phyloP scores from a whole-genome alignment of 92 coral and sea anemone species.

The Zoanthus sociatus region DNA sequence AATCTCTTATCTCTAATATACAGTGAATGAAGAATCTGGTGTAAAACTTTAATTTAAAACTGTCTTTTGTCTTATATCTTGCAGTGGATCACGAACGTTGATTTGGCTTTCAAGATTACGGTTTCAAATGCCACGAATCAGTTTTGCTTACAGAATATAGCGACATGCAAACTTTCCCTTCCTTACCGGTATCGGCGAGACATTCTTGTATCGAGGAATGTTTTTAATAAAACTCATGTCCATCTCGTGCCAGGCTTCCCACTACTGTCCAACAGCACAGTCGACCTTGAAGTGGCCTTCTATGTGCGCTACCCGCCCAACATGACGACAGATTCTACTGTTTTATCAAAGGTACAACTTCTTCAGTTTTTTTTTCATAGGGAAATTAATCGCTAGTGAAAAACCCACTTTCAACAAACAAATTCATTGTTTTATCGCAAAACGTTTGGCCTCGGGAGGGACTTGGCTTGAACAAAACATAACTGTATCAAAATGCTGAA shows the following conservation, averaged over 20 bases:
- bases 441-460: too few species aligned
- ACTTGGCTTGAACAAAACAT: too few species aligned
- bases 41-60: too few species aligned
- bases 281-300: slow-evolving; percentile 22
- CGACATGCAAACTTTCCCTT: slow-evolving; percentile 6
- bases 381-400: not conserved
- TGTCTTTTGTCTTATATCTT: not conserved
- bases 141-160: slow-evolving; percentile 20
- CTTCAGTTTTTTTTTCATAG: not conserved
- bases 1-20: too few species aligned
- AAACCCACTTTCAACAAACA: too few species aligned
- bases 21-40: too few species aligned
- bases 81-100: slow-evolving; percentile 42
- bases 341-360: slow-evolving; percentile 15
- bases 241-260: slow-evolving; percentile 47
- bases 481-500: too few species aligned
- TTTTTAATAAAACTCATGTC: slow-evolving; percentile 18
- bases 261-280: slow-evolving; percentile 6
- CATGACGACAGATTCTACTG: not conserved
- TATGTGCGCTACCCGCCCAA: slow-evolving; percentile 23
- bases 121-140: slow-evolving; percentile 36
- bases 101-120: slow-evolving; percentile 20
- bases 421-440: too few species aligned
- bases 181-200: slow-evolving; percentile 35
- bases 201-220: not conserved